Evolutionary conservation across 2,113 vertebrate species (phyloP).

Genomic region (Solea senegalensis): DNA sequence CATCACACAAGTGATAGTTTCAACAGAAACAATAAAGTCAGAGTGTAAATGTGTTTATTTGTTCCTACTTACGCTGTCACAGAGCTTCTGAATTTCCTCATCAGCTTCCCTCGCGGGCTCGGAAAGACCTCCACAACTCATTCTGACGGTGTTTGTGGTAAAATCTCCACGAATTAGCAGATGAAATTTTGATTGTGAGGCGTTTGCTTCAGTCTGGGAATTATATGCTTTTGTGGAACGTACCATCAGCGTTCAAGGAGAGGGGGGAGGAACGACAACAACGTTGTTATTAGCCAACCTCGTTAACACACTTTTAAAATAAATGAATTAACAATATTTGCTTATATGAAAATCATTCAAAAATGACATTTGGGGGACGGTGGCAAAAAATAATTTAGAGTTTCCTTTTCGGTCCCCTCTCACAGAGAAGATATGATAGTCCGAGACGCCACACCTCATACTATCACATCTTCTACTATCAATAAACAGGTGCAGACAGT

Average conservation of each 20-base stretch:
- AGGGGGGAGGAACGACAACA: too few species aligned
- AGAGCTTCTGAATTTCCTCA: background rate
- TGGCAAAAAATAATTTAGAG: too few species aligned
- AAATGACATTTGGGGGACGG: too few species aligned
- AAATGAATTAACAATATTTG: too few species aligned
- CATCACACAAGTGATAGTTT: background rate
- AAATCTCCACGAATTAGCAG: too few species aligned
- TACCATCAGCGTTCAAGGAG: constrained; percentile 28
- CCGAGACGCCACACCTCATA: background rate
- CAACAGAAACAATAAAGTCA: background rate
- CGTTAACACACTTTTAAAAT: too few species aligned
- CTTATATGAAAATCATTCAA: too few species aligned
- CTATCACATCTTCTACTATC: too few species aligned
- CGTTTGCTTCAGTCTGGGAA: background rate
- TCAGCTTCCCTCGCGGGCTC: background rate
- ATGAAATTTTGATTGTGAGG: background rate
- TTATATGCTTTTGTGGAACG: constrained; percentile 23
- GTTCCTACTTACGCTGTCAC: background rate
- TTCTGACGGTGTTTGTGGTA: background rate
- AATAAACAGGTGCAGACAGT: too few species aligned
- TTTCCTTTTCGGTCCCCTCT: rapidly evolving
- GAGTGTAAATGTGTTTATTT: background rate
- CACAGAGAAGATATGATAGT: background rate
- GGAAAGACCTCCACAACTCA: background rate
- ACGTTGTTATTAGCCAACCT: too few species aligned